phyloP scores from a whole-genome alignment of 2,113 vertebrate genomes.

The Ptyas mucosa region DNA sequence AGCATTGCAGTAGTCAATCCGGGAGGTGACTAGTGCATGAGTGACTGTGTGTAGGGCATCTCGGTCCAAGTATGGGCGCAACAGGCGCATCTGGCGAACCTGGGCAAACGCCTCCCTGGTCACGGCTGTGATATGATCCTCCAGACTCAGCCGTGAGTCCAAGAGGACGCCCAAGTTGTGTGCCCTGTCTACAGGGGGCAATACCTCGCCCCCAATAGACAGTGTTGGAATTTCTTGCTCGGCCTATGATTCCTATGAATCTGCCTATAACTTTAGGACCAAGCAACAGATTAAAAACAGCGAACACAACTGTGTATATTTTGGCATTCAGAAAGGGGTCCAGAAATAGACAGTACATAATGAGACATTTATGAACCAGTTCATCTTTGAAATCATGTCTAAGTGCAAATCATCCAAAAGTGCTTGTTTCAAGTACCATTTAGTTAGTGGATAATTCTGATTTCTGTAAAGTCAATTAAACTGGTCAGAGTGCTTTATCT shows the following conservation, averaged over 20 bases:
- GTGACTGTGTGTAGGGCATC: no score
- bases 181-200: no score
- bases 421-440: background rate
- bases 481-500: background rate
- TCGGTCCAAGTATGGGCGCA: no score
- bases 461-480: background rate
- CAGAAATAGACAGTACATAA: background rate
- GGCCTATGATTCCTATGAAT: background rate
- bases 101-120: no score
- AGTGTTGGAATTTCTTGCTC: no score
- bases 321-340: background rate
- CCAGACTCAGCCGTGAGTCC: no score
- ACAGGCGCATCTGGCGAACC: no score
- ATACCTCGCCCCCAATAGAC: no score
- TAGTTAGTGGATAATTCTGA: background rate
- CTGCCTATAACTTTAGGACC: background rate
- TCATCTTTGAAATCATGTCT: background rate
- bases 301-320: background rate
- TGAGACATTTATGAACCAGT: background rate
- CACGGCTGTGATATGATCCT: no score
- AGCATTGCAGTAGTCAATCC: no score
- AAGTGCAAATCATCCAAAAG: background rate
- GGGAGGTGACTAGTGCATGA: no score
- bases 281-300: background rate
- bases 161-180: no score